These are phyloP conservation scores for Pachliopta kotzebuea DNA, from an alignment of 2,888 invertebrate species.

Conservation along the genomic window DNA sequence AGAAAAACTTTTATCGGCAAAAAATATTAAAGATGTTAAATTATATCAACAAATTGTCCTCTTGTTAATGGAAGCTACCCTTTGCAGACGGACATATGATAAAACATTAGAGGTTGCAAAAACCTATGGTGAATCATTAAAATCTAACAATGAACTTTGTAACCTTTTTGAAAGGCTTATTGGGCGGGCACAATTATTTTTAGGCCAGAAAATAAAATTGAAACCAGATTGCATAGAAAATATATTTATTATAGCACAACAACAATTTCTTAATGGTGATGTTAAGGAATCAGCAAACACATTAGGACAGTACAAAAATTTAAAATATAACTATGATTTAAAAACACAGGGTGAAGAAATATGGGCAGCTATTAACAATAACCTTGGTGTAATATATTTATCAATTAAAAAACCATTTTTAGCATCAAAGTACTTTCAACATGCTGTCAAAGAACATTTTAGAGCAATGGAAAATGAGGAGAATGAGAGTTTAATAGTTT, in stretches of 20 bases:
- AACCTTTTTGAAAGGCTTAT: slow-evolving; percentile 64
- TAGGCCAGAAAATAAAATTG: slow-evolving; percentile 49
- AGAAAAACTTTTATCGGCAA: slow-evolving; percentile 60
- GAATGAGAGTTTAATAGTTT: slow-evolving; percentile 62
- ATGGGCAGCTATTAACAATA: slow-evolving; percentile 85
- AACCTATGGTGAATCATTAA: slow-evolving; percentile 56
- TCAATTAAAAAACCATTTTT: slow-evolving; percentile 90
- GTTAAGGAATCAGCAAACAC: slow-evolving; percentile 63
- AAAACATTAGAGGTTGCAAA: slow-evolving; percentile 66
- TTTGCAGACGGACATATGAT: slow-evolving; percentile 69
- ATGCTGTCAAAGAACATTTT: slow-evolving; percentile 87
- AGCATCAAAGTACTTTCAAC: slow-evolving; percentile 88
- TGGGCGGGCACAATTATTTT: slow-evolving; percentile 62
- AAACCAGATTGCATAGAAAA: slow-evolving; percentile 70
- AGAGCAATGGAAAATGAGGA: slow-evolving; percentile 68
- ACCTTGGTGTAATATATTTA: slow-evolving; percentile 90
- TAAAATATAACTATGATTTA: slow-evolving; percentile 63
- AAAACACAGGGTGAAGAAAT: slow-evolving; percentile 72
- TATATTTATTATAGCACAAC: slow-evolving; percentile 68
- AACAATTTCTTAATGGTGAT: slow-evolving; percentile 69
- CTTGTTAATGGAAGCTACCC: slow-evolving; percentile 63
- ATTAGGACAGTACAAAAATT: slow-evolving; percentile 59
- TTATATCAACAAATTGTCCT: slow-evolving; percentile 61
- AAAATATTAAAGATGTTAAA: slow-evolving; percentile 62
- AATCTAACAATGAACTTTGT: slow-evolving; percentile 53